A percentile compares a stretch with the other conserved stretches of the same genome.
Conservation (phyloP, 2,888 invertebrate species). For the Cryptocephalus primarius region DNA sequence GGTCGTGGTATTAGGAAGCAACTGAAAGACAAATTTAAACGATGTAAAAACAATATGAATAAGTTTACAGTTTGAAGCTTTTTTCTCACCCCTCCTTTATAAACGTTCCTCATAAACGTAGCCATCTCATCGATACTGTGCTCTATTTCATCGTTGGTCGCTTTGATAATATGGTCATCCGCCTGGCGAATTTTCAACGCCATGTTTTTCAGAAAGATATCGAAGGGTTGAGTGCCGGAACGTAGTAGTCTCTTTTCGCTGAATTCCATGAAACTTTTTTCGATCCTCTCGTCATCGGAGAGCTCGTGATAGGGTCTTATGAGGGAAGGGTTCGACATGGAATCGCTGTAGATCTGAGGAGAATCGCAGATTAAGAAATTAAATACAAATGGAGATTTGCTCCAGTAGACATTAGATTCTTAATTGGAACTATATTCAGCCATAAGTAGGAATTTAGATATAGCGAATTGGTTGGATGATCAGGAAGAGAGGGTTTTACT, state of each 20-base stretch:
- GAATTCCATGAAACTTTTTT: conserved; percentile 14
- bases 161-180: conserved; percentile 9
- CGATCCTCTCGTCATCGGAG: conserved; percentile 19
- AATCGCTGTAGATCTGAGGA: conserved; percentile 13
- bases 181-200: conserved; percentile 19
- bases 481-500: too few species aligned
- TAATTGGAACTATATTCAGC: too few species aligned
- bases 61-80: neutral
- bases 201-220: conserved; percentile 19
- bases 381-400: too few species aligned
- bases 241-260: neutral
- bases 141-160: conserved; percentile 18
- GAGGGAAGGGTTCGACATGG: conserved; percentile 15
- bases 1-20: too few species aligned
- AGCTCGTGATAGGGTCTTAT: conserved; percentile 10
- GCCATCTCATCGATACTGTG: conserved; percentile 20
- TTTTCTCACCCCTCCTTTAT: conserved; percentile 22
- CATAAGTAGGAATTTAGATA: too few species aligned
- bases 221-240: conserved; percentile 15
- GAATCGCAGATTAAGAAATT: too few species aligned
- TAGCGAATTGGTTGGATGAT: too few species aligned
- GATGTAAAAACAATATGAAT: too few species aligned
- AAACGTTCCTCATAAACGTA: conserved; percentile 23
- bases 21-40: too few species aligned
- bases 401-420: too few species aligned